phyloP scores from a whole-genome alignment of 2,888 invertebrate genomes.

The Mesorhabditis belari region DNA sequence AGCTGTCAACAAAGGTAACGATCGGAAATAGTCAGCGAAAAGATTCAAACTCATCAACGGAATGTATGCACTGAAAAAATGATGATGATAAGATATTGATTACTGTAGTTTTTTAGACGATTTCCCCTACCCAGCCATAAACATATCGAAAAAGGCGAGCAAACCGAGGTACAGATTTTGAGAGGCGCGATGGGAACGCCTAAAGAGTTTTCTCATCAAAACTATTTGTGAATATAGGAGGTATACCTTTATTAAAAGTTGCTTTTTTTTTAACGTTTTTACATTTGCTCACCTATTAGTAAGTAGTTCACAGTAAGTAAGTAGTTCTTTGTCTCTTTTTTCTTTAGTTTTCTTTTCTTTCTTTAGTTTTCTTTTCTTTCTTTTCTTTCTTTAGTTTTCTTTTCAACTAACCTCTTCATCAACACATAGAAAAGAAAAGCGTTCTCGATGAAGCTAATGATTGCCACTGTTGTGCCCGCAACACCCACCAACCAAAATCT shows the following conservation, averaged over 20 bases:
- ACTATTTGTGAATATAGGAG: no score
- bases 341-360: no score
- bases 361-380: no score
- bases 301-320: not conserved
- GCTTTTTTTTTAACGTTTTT: no score
- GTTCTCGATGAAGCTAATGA: conserved; percentile 39
- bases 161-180: conserved; percentile 41
- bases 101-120: no score
- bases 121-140: conserved; percentile 27
- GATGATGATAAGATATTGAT: not conserved
- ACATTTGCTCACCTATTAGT: no score
- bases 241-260: no score
- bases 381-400: no score
- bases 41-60: conserved; percentile 42
- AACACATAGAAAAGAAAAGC: conserved; percentile 32
- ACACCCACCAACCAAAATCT: conserved; percentile 41
- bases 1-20: conserved; percentile 30
- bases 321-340: not conserved
- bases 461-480: conserved; percentile 38
- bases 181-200: conserved; percentile 41
- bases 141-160: conserved; percentile 42
- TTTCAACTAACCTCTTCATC: conserved; percentile 21
- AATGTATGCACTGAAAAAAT: conserved; percentile 26
- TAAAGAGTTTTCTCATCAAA: no score
- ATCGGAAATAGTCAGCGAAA: conserved; percentile 27